A percentile compares a stretch with the other conserved stretches of the same genome.
These are phyloP conservation scores for Vulpes ferrilata DNA, from an alignment of 2,113 vertebrate species.

Conservation along the genomic window DNA sequence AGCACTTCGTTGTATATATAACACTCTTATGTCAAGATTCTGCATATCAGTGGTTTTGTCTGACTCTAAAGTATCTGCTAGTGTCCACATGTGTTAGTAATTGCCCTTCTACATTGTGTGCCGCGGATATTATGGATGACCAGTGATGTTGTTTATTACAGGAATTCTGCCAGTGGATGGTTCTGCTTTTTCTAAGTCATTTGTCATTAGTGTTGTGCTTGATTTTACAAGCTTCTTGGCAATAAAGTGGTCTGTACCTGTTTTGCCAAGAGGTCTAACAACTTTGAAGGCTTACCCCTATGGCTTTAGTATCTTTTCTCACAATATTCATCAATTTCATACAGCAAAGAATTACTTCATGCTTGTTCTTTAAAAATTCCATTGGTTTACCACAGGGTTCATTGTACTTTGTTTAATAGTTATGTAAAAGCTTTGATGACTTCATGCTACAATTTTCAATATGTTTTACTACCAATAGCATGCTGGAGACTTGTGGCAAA, in stretches of 20 bases:
- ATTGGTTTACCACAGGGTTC: constrained; percentile 38
- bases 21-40: not conserved
- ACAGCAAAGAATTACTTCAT: constrained; percentile 39
- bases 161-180: constrained; percentile 57
- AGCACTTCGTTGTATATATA: not conserved
- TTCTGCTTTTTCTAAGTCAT: constrained; percentile 64
- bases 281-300: constrained; percentile 55
- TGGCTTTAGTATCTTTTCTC: constrained; percentile 37
- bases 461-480: constrained; percentile 40
- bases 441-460: constrained; percentile 41
- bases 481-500: not conserved
- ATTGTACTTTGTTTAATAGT: constrained; percentile 54
- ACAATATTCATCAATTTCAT: constrained; percentile 63
- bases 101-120: constrained; percentile 49
- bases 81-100: constrained; percentile 49
- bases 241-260: constrained; percentile 61
- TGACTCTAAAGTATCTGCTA: constrained; percentile 31
- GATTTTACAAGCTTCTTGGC: constrained; percentile 69
- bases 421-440: constrained; percentile 61
- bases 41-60: constrained; percentile 20
- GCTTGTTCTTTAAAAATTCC: constrained; percentile 42
- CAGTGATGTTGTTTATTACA: constrained; percentile 46
- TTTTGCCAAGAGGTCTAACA: constrained; percentile 65
- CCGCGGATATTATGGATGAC: constrained; percentile 50
- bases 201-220: constrained; percentile 67